Conservation (phyloP, 2,888 invertebrate genomes). For the Drosophila mettleri region DNA sequence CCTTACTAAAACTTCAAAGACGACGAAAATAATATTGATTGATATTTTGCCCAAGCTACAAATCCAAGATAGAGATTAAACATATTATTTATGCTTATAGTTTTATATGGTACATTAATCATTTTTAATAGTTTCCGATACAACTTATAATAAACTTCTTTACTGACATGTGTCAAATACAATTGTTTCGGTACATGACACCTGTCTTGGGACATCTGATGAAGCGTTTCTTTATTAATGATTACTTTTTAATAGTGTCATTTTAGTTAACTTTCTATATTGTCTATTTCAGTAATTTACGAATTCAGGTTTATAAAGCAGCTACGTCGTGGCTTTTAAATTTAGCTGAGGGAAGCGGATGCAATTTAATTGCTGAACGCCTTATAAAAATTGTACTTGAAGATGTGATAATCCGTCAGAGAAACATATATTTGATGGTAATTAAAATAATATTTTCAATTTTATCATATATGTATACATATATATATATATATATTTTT, state of each 20-base stretch:
- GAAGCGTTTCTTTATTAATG: too few species aligned
- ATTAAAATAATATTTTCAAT: background rate
- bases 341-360: slow-evolving; percentile 42
- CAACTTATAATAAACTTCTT: too few species aligned
- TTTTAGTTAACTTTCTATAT: background rate
- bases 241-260: background rate
- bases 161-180: too few species aligned
- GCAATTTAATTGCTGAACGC: slow-evolving; percentile 25
- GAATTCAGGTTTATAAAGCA: slow-evolving; percentile 26
- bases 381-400: slow-evolving; percentile 29
- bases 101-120: too few species aligned
- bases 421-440: slow-evolving; percentile 31
- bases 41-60: too few species aligned
- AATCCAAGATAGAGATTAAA: too few species aligned
- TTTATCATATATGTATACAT: too few species aligned
- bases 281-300: slow-evolving; percentile 35
- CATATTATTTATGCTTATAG: too few species aligned
- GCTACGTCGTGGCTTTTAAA: slow-evolving; percentile 32
- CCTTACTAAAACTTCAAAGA: background rate
- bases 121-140: too few species aligned
- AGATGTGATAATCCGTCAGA: slow-evolving; percentile 22
- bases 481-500: background rate
- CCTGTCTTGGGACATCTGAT: too few species aligned
- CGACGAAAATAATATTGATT: too few species aligned
- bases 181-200: too few species aligned